Conservation (phyloP, 2,797 vertebrate species). For the Gallinago solitaria region DNA sequence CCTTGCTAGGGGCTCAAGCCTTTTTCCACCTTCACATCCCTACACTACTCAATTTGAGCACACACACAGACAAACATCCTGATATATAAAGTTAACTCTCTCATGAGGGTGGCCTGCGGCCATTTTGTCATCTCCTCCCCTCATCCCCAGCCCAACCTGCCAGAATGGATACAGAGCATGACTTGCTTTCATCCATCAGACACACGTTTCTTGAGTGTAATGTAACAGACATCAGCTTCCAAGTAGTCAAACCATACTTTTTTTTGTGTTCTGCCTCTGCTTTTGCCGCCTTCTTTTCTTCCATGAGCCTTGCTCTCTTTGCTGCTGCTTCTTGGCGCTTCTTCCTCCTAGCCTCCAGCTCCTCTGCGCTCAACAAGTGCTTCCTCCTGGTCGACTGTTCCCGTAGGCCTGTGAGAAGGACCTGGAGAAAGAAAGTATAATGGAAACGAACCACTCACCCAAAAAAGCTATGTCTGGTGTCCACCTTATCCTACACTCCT, state of each 20-base stretch:
- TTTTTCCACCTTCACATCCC: not conserved
- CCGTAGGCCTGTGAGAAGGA: slow-evolving; percentile 68
- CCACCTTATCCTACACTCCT: not conserved
- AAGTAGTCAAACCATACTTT: slow-evolving; percentile 77
- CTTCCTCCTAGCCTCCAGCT: slow-evolving; percentile 80
- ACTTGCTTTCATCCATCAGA: not conserved
- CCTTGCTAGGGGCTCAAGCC: not conserved
- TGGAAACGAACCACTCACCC: not conserved
- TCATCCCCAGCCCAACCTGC: not conserved
- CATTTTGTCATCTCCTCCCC: not conserved
- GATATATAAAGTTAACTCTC: not conserved
- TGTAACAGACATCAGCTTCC: not conserved
- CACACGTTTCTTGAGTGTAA: not conserved
- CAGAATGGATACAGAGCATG: not conserved
- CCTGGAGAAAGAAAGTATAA: slow-evolving; percentile 58
- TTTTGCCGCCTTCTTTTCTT: slow-evolving; percentile 80
- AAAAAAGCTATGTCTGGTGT: not conserved
- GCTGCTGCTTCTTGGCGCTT: slow-evolving; percentile 82
- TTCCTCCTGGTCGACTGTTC: slow-evolving; percentile 77
- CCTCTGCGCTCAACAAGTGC: slow-evolving; percentile 78
- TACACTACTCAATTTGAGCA: not conserved
- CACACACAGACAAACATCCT: not conserved
- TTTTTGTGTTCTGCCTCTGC: slow-evolving; percentile 84
- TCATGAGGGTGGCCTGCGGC: not conserved
- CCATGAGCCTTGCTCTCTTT: slow-evolving; percentile 83